phyloP scores from a whole-genome alignment of 2,113 vertebrate species.

The Cryptotis parvus region DNA sequence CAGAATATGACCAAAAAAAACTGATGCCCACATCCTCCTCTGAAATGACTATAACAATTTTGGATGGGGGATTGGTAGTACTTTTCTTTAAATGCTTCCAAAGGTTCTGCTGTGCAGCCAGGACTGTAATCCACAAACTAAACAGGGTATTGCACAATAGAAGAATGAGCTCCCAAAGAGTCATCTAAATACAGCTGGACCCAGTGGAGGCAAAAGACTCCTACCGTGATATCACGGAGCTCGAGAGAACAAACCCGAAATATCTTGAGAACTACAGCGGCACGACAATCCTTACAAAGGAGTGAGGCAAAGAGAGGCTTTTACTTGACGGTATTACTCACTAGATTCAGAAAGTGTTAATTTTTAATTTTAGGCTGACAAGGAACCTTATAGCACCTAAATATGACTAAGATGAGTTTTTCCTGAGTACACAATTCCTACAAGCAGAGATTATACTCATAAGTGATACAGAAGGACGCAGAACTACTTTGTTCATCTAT shows the following conservation, averaged over 20 bases:
- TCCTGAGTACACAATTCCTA: background rate
- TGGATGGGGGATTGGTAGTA: background rate
- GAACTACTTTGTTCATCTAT: background rate
- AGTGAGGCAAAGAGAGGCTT: background rate
- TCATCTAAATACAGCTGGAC: background rate
- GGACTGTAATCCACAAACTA: background rate
- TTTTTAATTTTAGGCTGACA: background rate
- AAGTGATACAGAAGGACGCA: background rate
- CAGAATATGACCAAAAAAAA: constrained; percentile 1
- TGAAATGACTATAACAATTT: background rate
- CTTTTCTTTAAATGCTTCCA: background rate
- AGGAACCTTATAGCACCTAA: background rate
- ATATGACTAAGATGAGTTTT: constrained; percentile 20
- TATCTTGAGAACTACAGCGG: background rate
- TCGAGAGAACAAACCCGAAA: background rate
- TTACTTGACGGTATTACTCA: background rate
- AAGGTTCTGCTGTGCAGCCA: background rate
- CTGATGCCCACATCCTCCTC: background rate
- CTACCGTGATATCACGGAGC: background rate
- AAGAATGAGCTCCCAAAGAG: background rate
- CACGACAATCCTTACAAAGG: background rate
- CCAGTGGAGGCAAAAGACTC: background rate
- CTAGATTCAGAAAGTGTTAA: background rate
- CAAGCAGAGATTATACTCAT: background rate
- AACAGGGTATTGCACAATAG: background rate